A percentile compares a stretch with the other conserved stretches of the same genome.
phyloP scores from a whole-genome alignment of 2,888 invertebrate species.

The Drosophila leonis region DNA sequence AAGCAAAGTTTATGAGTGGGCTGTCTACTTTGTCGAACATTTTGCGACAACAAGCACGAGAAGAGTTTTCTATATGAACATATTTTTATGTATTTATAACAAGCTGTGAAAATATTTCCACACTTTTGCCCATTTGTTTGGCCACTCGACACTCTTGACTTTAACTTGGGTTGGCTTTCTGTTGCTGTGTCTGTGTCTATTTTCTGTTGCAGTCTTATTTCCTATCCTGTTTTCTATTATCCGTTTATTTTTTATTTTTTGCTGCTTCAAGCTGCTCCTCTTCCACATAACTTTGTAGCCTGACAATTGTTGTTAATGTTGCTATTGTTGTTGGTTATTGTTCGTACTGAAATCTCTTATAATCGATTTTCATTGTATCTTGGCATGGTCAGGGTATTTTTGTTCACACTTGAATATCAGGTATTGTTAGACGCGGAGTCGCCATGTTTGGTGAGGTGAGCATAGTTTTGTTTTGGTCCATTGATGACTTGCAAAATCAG shows the following conservation, averaged over 20 bases:
- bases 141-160: slow-evolving; percentile 43
- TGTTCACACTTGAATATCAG: slow-evolving; percentile 48
- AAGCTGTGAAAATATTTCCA: slow-evolving; percentile 67
- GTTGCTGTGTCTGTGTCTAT: slow-evolving; percentile 13
- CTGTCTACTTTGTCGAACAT: slow-evolving; percentile 33
- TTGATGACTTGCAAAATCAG: slow-evolving; percentile 13
- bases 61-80: slow-evolving; percentile 22
- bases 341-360: slow-evolving; percentile 44
- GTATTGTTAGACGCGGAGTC: slow-evolving; percentile 9
- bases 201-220: slow-evolving; percentile 8
- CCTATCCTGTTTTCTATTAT: background rate
- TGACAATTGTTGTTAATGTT: slow-evolving; percentile 12
- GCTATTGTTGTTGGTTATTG: slow-evolving; percentile 34
- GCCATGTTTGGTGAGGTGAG: background rate
- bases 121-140: slow-evolving; percentile 54
- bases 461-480: background rate
- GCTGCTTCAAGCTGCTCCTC: slow-evolving; percentile 14
- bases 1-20: slow-evolving; percentile 60
- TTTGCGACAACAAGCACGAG: slow-evolving; percentile 13
- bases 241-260: slow-evolving; percentile 4
- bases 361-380: slow-evolving; percentile 59
- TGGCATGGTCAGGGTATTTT: slow-evolving; percentile 31
- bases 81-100: slow-evolving; percentile 63
- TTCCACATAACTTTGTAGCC: slow-evolving; percentile 17
- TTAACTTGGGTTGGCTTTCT: slow-evolving; percentile 33